A percentile compares a stretch with the other conserved stretches of the same genome.
phyloP scores from a whole-genome alignment of 2,888 invertebrate species.

The Meloe dianella region DNA sequence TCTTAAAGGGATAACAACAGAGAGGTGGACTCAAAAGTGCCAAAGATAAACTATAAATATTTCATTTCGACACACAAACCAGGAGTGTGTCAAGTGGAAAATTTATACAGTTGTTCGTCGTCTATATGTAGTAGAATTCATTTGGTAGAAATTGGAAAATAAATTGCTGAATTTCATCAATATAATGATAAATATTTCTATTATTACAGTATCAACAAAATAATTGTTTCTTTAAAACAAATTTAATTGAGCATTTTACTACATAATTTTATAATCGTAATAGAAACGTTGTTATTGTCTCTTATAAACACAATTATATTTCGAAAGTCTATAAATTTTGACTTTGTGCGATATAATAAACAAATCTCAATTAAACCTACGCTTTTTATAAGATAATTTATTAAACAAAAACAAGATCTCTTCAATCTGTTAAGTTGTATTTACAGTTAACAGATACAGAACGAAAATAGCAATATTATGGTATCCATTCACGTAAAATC shows the following conservation, averaged over 20 bases:
- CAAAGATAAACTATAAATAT: constrained; percentile 10
- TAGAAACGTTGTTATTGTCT: background rate
- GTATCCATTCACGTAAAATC: too few relatives aligned
- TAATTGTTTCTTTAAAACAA: background rate
- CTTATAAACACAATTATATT: background rate
- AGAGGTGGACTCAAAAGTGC: background rate
- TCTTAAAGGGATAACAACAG: constrained; percentile 1
- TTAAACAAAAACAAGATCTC: too few relatives aligned
- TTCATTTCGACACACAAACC: background rate
- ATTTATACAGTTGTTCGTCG: constrained; percentile 8
- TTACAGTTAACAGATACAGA: too few relatives aligned
- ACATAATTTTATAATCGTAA: background rate
- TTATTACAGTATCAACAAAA: background rate
- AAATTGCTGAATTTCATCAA: background rate
- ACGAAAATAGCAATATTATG: too few relatives aligned
- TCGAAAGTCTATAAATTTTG: background rate
- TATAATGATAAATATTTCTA: background rate
- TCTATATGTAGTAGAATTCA: background rate
- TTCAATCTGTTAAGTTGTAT: too few relatives aligned
- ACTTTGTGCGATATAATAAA: background rate
- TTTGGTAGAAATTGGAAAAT: constrained; percentile 8
- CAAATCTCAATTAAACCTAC: background rate
- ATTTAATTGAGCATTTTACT: background rate
- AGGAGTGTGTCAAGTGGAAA: constrained; percentile 10
- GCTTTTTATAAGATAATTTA: too few relatives aligned